Percentiles rank a stretch among this genome's conserved stretches.
phyloP scores from a whole-genome alignment of 64 coral and sea anemone species.

The Montipora capricornis region DNA sequence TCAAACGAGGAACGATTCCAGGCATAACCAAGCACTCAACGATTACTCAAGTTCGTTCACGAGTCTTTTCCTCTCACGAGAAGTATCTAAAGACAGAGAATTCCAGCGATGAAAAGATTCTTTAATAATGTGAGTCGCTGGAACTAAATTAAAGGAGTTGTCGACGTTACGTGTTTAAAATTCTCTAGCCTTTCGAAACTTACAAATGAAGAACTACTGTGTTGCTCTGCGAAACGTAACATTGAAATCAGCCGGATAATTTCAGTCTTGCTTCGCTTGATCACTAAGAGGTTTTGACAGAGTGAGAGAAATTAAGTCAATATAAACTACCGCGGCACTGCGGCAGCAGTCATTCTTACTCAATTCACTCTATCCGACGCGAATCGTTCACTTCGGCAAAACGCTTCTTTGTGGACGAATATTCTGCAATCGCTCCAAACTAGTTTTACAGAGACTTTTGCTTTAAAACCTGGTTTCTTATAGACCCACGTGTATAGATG shows the following conservation, averaged over 20 bases:
- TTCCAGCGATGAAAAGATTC: neutral
- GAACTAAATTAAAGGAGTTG: neutral
- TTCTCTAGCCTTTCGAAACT: neutral
- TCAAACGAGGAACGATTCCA: neutral
- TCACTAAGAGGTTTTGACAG: neutral
- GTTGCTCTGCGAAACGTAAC: constrained; percentile 3
- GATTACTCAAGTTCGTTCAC: too few species aligned
- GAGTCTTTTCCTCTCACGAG: too few species aligned
- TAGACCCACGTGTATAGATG: constrained; percentile 9
- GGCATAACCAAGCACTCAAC: neutral
- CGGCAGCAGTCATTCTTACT: too few species aligned
- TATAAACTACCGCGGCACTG: neutral
- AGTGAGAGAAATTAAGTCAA: neutral
- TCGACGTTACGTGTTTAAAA: neutral
- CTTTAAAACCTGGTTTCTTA: neutral
- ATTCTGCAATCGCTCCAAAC: too few species aligned
- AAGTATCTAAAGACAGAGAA: too few species aligned
- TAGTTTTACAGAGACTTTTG: neutral
- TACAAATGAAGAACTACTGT: neutral
- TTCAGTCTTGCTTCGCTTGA: neutral
- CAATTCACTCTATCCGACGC: too few species aligned
- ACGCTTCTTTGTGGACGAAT: too few species aligned
- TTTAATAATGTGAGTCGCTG: neutral
- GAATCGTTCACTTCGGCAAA: too few species aligned
- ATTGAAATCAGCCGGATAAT: neutral